Percentiles rank a stretch among this genome's conserved stretches.
Conservation (phyloP, 2,797 vertebrate genomes). For the Sebastes melanostomus region DNA sequence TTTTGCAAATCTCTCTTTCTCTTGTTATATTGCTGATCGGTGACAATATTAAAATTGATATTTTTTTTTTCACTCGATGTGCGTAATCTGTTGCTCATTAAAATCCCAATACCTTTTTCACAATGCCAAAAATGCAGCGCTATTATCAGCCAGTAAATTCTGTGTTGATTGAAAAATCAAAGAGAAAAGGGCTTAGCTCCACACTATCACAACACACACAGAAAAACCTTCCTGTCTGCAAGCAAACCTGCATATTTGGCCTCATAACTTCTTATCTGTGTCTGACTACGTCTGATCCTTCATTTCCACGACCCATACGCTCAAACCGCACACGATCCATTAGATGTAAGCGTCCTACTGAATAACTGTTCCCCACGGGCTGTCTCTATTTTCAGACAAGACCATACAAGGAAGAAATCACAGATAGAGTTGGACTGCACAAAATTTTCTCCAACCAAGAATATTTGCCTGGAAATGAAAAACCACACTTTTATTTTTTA, state of each 20-base stretch:
- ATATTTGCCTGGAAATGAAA: not conserved
- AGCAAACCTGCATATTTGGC: conserved; percentile 8
- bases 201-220: not conserved
- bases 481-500: not conserved
- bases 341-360: conserved; percentile 46
- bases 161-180: conserved; percentile 32
- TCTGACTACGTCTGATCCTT: conserved; percentile 1
- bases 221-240: not conserved
- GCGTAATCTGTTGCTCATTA: conserved; percentile 25
- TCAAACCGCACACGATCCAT: conserved; percentile 56
- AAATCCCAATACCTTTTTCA: conserved; percentile 7
- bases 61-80: conserved; percentile 1
- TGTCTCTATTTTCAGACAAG: conserved; percentile 25
- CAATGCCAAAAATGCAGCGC: not conserved
- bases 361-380: conserved; percentile 43
- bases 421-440: not conserved
- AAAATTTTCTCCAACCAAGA: not conserved
- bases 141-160: conserved; percentile 7
- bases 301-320: conserved; percentile 19
- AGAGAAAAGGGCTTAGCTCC: conserved; percentile 1
- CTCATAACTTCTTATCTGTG: conserved; percentile 35
- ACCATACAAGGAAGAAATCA: conserved; percentile 5
- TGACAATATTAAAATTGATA: conserved; percentile 25
- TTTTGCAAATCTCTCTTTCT: conserved; percentile 31
- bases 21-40: conserved; percentile 12